Conservation (phyloP, 2,888 invertebrate genomes). For the Villa cingulata region DNA sequence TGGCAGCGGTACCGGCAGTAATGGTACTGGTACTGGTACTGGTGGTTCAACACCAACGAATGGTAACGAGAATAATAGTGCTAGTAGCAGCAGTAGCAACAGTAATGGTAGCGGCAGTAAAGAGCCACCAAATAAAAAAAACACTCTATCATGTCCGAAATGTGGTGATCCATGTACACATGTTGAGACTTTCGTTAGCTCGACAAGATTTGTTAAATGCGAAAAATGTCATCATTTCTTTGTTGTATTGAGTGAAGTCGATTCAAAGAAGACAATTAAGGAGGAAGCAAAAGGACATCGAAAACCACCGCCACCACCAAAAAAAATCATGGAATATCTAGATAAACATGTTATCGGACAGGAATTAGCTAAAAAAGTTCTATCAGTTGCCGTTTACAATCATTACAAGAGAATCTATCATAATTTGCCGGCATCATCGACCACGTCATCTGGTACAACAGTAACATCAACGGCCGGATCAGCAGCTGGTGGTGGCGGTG, state of each 20-base stretch:
- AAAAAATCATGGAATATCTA: slow-evolving; percentile 93
- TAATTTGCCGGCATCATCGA: slow-evolving; percentile 52
- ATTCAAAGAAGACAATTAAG: slow-evolving; percentile 74
- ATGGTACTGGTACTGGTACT: background rate
- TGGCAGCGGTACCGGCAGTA: slow-evolving; percentile 1
- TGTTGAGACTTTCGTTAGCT: slow-evolving; percentile 93
- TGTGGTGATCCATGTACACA: slow-evolving; percentile 96
- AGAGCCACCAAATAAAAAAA: slow-evolving; percentile 44
- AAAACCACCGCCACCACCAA: slow-evolving; percentile 89
- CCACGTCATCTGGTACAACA: too few relatives aligned
- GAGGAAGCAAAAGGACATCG: slow-evolving; percentile 54
- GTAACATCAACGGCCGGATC: too few relatives aligned
- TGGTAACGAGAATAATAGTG: background rate
- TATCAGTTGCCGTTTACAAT: slow-evolving; percentile 97
- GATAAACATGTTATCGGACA: slow-evolving; percentile 96
- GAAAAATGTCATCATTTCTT: slow-evolving; percentile 98
- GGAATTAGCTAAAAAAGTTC: slow-evolving; percentile 91
- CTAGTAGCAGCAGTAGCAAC: background rate
- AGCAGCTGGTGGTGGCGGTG: slow-evolving; percentile 13
- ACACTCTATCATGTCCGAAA: slow-evolving; percentile 81
- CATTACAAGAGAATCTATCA: slow-evolving; percentile 97
- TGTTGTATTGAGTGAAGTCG: slow-evolving; percentile 85
- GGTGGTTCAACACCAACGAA: slow-evolving; percentile 6
- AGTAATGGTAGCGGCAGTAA: slow-evolving; percentile 41
- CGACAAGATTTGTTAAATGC: slow-evolving; percentile 93